Percentiles rank a stretch among this genome's conserved stretches.
Evolutionary conservation across 2,113 vertebrate species (phyloP).

Genomic region (Dolichotis patagonum): DNA sequence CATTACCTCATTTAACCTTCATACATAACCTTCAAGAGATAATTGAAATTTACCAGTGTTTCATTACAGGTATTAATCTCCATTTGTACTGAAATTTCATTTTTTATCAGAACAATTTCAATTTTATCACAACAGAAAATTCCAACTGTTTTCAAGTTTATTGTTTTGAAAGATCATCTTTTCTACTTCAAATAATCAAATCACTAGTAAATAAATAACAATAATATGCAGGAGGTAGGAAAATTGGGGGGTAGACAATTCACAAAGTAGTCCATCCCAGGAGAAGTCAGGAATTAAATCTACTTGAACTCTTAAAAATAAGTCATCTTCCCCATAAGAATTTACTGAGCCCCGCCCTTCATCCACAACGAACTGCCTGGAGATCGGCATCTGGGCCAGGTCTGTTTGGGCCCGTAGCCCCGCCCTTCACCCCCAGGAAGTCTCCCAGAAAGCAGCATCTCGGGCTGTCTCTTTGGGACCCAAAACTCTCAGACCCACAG

Average conservation of each 20-base stretch:
- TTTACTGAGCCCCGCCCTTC: no score
- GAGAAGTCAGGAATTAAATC: background rate
- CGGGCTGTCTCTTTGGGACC: no score
- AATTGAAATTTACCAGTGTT: background rate
- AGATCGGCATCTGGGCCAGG: no score
- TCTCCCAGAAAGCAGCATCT: no score
- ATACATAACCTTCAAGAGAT: background rate
- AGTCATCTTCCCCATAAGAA: constrained; percentile 30
- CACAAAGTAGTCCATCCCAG: background rate
- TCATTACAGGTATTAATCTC: background rate
- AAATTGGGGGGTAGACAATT: background rate
- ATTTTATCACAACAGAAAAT: background rate
- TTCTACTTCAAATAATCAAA: background rate
- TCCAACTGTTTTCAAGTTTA: background rate
- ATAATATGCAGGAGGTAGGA: background rate
- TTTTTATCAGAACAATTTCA: background rate
- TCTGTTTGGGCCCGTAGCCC: no score
- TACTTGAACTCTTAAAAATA: constrained; percentile 28
- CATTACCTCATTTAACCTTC: background rate
- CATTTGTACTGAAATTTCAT: background rate
- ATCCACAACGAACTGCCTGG: no score
- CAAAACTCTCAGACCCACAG: no score
- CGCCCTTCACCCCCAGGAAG: no score
- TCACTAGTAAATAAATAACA: background rate
- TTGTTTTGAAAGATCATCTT: background rate